Conservation (phyloP, 2,797 vertebrate genomes). For the Pteropus rufus region DNA sequence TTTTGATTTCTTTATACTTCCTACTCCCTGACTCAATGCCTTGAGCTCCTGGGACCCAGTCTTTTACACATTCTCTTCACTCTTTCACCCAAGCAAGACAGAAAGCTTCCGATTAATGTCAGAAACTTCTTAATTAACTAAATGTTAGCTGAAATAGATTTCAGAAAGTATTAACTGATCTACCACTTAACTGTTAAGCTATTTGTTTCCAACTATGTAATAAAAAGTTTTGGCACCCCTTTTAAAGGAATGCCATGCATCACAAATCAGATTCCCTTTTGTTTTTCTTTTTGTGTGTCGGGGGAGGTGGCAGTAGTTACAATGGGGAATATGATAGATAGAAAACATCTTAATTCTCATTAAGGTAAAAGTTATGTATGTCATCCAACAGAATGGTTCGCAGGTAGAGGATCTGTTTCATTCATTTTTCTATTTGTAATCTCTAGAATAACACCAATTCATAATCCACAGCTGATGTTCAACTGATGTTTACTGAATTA, state of each 20-base stretch:
- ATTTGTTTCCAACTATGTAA: not conserved
- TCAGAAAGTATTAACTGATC: not conserved
- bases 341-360: not conserved
- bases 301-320: not conserved
- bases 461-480: not conserved
- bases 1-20: not conserved
- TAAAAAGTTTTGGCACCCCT: not conserved
- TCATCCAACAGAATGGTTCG: not conserved
- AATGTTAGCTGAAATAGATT: not conserved
- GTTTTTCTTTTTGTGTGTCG: not conserved
- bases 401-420: not conserved
- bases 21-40: not conserved
- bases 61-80: not conserved
- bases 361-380: not conserved
- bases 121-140: not conserved
- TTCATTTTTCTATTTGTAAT: not conserved
- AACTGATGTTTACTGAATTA: not conserved
- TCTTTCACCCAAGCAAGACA: not conserved
- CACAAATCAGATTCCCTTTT: not conserved
- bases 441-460: not conserved
- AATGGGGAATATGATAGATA: not conserved
- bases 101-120: not conserved
- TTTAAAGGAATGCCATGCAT: not conserved
- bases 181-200: not conserved
- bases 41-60: not conserved